phyloP scores from a whole-genome alignment of 1,140 invertebrate genomes.

The Vanessa tameamea region DNA sequence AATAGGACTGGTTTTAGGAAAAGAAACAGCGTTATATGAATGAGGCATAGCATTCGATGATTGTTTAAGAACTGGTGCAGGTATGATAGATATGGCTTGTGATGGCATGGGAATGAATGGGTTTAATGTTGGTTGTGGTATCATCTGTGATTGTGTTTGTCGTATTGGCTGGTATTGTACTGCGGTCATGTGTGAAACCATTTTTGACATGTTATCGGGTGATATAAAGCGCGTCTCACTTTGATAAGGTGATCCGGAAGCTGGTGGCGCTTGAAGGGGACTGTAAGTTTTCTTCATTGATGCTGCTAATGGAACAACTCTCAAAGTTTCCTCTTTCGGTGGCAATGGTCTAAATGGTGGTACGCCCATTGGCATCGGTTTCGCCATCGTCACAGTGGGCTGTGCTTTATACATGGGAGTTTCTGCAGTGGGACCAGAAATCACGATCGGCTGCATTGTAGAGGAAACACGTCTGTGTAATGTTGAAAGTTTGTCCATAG shows the following conservation, averaged over 20 bases:
- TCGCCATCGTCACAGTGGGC: conserved; percentile 76
- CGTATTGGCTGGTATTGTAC: conserved; percentile 56
- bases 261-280: conserved; percentile 60
- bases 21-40: conserved; percentile 50
- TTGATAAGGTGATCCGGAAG: conserved; percentile 62
- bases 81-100: conserved; percentile 69
- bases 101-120: conserved; percentile 73
- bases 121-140: conserved; percentile 79
- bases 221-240: conserved; percentile 70
- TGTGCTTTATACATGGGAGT: conserved; percentile 41
- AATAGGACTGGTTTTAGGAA: conserved; percentile 70
- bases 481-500: conserved; percentile 67
- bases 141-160: conserved; percentile 60
- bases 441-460: conserved; percentile 70
- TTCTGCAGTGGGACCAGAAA: conserved; percentile 50
- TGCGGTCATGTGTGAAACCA: conserved; percentile 73
- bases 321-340: conserved; percentile 80
- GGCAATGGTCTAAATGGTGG: conserved; percentile 90
- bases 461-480: conserved; percentile 56
- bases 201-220: conserved; percentile 70
- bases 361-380: conserved; percentile 81
- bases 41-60: conserved; percentile 45
- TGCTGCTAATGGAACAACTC: conserved; percentile 65
- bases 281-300: conserved; percentile 59
- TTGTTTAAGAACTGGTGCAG: conserved; percentile 62